Conservation (phyloP, 2,888 invertebrate species). For the Ophion ventricosus region DNA sequence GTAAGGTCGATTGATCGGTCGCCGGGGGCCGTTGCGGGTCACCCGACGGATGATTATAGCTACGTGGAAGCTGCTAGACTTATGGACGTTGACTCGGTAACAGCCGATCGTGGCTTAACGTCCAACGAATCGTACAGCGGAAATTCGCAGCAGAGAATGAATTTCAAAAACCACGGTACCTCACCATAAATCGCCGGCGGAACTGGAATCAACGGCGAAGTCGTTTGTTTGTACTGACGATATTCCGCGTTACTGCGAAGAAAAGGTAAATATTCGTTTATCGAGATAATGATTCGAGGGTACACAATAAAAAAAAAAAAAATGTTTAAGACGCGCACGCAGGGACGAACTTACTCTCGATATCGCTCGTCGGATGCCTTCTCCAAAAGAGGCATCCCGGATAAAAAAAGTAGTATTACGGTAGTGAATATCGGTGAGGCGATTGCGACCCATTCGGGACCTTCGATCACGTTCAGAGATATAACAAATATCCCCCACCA, state of each 20-base stretch:
- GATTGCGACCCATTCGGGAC: constrained; percentile 93
- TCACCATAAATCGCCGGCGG: constrained; percentile 95
- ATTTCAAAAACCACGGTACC: constrained; percentile 92
- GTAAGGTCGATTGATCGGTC: constrained; percentile 47
- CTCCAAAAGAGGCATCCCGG: constrained; percentile 95
- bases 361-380: constrained; percentile 95
- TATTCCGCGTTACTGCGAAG: constrained; percentile 91
- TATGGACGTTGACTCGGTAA: constrained; percentile 89
- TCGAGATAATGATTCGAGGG: not conserved
- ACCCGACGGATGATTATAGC: constrained; percentile 86
- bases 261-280: constrained; percentile 4
- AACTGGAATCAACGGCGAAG: constrained; percentile 94
- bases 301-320: not conserved
- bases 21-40: constrained; percentile 59
- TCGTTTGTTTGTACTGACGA: constrained; percentile 93
- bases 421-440: constrained; percentile 95
- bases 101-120: constrained; percentile 87
- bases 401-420: constrained; percentile 93
- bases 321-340: not conserved
- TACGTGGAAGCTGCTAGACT: constrained; percentile 90
- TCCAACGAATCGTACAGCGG: constrained; percentile 93
- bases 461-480: constrained; percentile 93
- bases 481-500: constrained; percentile 98
- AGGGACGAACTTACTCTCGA: constrained; percentile 89
- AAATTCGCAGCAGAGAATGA: constrained; percentile 93